Evolutionary conservation across 2,113 vertebrate species (phyloP).

Genomic region (Sclerurus mexicanus): DNA sequence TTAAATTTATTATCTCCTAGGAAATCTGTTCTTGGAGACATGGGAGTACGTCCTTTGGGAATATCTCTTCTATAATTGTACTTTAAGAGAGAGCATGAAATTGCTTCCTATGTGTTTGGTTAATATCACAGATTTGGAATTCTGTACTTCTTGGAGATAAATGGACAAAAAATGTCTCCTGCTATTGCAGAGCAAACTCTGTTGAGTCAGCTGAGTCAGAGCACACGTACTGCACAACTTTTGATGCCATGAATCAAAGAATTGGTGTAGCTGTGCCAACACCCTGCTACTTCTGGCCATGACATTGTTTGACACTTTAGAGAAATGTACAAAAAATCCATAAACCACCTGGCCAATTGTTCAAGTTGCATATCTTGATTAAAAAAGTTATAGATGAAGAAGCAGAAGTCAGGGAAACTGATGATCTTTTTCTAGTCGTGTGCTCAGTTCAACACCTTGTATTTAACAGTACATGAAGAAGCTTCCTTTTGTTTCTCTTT

Average conservation of each 20-base stretch:
- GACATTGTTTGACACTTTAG: neutral
- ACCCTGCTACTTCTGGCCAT: neutral
- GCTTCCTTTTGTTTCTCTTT: neutral
- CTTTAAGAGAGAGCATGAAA: neutral
- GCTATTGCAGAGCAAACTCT: neutral
- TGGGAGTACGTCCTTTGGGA: neutral
- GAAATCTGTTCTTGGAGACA: neutral
- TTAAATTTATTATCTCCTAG: neutral
- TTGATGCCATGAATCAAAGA: neutral
- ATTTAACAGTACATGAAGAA: neutral
- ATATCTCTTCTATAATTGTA: neutral
- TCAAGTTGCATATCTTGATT: neutral
- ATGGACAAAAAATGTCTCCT: neutral
- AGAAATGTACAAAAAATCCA: constrained; percentile 8
- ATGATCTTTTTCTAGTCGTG: neutral
- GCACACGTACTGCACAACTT: neutral
- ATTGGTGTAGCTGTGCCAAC: neutral
- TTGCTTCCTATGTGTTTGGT: neutral
- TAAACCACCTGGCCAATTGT: neutral
- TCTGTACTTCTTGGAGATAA: neutral
- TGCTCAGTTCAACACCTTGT: neutral
- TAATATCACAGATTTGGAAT: neutral
- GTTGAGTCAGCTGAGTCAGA: neutral
- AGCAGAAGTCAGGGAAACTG: neutral
- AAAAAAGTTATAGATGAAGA: constrained; percentile 5